These are phyloP conservation scores for Conus canariensis DNA, from an alignment of 2,888 invertebrate species.

Conservation along the genomic window DNA sequence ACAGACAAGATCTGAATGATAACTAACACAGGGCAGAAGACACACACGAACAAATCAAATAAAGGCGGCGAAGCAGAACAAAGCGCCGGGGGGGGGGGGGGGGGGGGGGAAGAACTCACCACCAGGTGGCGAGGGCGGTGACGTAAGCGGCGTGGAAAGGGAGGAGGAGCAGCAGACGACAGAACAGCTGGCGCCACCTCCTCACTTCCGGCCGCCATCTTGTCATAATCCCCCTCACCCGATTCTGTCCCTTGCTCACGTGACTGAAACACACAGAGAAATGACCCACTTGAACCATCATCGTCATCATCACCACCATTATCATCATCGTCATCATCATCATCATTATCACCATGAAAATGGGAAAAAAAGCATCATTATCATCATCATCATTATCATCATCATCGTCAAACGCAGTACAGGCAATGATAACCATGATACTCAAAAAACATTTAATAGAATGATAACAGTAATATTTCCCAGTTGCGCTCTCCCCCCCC, in stretches of 20 bases:
- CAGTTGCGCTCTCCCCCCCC: no score
- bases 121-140: slow-evolving; percentile 39
- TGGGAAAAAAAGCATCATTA: not conserved
- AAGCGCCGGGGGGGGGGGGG: not conserved
- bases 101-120: slow-evolving; percentile 17
- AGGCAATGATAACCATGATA: not conserved
- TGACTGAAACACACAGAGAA: not conserved
- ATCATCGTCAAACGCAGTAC: not conserved
- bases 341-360: not conserved
- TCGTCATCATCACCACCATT: not conserved
- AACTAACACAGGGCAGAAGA: no score
- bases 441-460: no score
- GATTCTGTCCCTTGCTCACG: not conserved
- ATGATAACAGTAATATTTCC: no score
- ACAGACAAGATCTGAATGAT: no score
- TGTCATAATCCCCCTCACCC: slow-evolving; percentile 39
- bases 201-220: slow-evolving; percentile 35
- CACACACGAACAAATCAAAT: not conserved
- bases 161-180: slow-evolving; percentile 36
- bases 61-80: not conserved
- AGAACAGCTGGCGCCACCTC: slow-evolving; percentile 39
- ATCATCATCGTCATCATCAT: not conserved
- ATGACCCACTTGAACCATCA: not conserved
- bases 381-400: not conserved
- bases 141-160: slow-evolving; percentile 33